A percentile compares a stretch with the other conserved stretches of the same genome.
phyloP scores from a whole-genome alignment of 2,888 invertebrate genomes.

The Chromoteleia sp. region DNA sequence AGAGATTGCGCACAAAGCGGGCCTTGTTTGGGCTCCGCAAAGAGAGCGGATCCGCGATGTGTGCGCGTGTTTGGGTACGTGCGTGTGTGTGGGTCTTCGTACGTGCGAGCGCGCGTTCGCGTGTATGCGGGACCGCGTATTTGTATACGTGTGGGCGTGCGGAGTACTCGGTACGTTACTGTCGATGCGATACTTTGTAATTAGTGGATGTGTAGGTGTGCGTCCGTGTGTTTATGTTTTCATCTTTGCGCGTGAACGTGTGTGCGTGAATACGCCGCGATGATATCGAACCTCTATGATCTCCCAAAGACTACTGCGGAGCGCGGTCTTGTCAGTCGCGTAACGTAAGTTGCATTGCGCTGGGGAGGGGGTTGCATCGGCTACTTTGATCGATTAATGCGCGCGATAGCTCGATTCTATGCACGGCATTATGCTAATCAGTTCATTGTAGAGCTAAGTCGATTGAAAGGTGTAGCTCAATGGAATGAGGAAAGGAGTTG shows the following conservation, averaged over 20 bases:
- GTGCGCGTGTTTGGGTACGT: conserved; percentile 45
- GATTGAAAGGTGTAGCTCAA: conserved; percentile 30
- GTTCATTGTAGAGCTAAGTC: conserved; percentile 34
- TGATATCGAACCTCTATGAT: conserved; percentile 69
- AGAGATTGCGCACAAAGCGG: conserved; percentile 70
- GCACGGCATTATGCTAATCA: conserved; percentile 48
- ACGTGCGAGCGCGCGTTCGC: neutral
- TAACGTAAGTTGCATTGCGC: conserved; percentile 44
- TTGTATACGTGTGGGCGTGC: conserved; percentile 62
- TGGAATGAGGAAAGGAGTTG: neutral
- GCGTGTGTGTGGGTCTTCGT: conserved; percentile 26
- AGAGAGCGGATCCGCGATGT: conserved; percentile 52
- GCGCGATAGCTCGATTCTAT: conserved; percentile 29
- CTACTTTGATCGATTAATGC: conserved; percentile 57
- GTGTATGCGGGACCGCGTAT: conserved; percentile 32
- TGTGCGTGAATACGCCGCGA: conserved; percentile 46
- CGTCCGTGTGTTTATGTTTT: conserved; percentile 47
- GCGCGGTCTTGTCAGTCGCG: conserved; percentile 45
- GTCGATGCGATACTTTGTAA: conserved; percentile 74
- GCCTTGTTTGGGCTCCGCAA: conserved; percentile 70
- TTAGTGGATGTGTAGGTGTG: conserved; percentile 65
- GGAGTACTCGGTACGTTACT: conserved; percentile 31
- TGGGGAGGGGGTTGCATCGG: conserved; percentile 38
- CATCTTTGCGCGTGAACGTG: conserved; percentile 11
- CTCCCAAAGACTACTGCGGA: conserved; percentile 61